Conservation (phyloP, 2,797 vertebrate genomes). For the Morus bassanus region DNA sequence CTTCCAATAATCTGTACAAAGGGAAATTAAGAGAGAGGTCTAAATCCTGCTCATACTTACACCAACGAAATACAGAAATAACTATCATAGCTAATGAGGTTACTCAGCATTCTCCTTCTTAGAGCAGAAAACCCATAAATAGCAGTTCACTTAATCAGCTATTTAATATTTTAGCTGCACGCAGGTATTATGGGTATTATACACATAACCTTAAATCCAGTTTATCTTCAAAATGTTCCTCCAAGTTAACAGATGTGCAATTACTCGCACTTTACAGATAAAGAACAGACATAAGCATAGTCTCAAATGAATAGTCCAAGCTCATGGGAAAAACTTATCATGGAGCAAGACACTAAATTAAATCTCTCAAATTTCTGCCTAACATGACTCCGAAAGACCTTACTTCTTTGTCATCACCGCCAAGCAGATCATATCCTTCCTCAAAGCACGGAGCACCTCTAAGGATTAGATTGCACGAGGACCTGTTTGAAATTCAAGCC, state of each 20-base stretch:
- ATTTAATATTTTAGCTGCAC: slow-evolving; percentile 7
- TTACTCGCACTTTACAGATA: background rate
- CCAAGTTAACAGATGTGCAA: background rate
- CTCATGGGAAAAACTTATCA: background rate
- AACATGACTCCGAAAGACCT: background rate
- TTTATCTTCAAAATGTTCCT: background rate
- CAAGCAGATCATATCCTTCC: background rate
- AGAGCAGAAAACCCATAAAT: background rate
- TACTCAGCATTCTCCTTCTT: slow-evolving; percentile 14
- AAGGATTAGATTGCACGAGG: background rate
- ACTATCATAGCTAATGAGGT: background rate
- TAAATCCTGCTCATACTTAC: background rate
- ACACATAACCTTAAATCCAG: background rate
- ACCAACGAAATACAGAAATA: background rate
- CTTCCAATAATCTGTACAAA: background rate
- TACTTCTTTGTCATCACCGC: background rate
- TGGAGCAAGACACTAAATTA: background rate
- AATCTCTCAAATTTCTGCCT: background rate
- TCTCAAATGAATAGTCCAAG: background rate
- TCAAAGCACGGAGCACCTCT: background rate
- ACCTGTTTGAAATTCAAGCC: background rate
- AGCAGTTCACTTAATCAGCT: background rate
- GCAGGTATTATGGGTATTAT: background rate
- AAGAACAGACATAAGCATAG: background rate
- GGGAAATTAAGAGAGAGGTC: background rate